Evolutionary conservation across 2,888 invertebrate genomes (phyloP).

Genomic region (Polia nebulosa): DNA sequence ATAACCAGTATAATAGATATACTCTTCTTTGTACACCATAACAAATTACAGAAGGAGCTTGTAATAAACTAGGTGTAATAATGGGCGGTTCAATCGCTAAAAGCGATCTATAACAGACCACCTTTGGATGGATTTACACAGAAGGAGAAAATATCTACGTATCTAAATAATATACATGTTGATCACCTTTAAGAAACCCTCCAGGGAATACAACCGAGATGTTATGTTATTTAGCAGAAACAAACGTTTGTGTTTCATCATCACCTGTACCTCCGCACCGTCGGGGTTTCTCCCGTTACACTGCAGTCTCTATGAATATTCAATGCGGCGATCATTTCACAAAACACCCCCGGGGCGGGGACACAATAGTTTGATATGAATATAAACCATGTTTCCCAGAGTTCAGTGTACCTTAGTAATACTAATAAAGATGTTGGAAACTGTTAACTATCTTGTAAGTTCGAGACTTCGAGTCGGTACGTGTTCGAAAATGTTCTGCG

Average conservation of each 20-base stretch:
- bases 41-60: too few relatives aligned
- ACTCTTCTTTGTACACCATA: too few relatives aligned
- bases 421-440: constrained; percentile 42
- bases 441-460: constrained; percentile 40
- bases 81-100: too few relatives aligned
- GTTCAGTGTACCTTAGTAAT: constrained; percentile 18
- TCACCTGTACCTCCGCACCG: constrained; percentile 29
- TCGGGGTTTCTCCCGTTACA: constrained; percentile 4
- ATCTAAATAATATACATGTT: too few relatives aligned
- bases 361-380: constrained; percentile 43
- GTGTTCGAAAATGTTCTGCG: constrained; percentile 22
- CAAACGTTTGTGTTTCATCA: constrained; percentile 13
- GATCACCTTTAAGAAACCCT: too few relatives aligned
- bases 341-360: constrained; percentile 46
- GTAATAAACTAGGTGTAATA: too few relatives aligned
- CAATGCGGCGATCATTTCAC: constrained; percentile 55
- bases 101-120: too few relatives aligned
- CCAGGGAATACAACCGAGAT: neutral
- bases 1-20: too few relatives aligned
- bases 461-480: constrained; percentile 11
- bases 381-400: constrained; percentile 43
- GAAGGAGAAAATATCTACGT: too few relatives aligned
- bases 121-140: too few relatives aligned
- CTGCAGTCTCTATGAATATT: constrained; percentile 62
- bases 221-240: constrained; percentile 3